Base-by-base conservation (phyloP, 2,888 invertebrate genomes). In the Pantelozetes paolii region DNA sequence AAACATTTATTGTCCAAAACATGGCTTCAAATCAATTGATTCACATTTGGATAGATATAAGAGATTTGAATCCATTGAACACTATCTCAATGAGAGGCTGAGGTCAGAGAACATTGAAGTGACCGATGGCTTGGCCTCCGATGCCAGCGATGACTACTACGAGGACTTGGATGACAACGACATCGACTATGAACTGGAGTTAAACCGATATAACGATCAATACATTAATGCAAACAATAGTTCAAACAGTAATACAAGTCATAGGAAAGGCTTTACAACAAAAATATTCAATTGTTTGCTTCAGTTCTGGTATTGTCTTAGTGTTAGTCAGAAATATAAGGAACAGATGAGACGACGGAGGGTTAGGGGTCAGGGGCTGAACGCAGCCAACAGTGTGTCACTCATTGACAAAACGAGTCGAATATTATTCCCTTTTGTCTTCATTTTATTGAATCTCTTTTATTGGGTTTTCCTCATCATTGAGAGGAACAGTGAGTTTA, bases 381-480 rank as follows among this genome's bases (percentile, higher is more conserved):
- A 32, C 13, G 77, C 76, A 3, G 77, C 77, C 26, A 78, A 78
- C 77, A 82, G 82, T 77, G 82, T 82, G 54, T 82, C 82, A 74
- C 79, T 79, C 74, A 82, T 83, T 71, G 83, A 83, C 78, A 86
- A 89, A 79, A 88, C 90, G 0, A 90, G 94, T 11, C 75, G 78
- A 18, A 75, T 78, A 45, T 70, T 78, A 69, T 84, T 84, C 77
- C 94, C 95, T 2, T 88, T 91, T 15, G 91, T 92, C 0, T 95
- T 95, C 81, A 88, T 89, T 0, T 82, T 92, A 0, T 88, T 95
- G 77, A 95, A 94, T 82, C 83, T 94, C 72, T 88, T 90, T 80
- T 96, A 96, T 83, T 96, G 95, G 94, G 83, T 91, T 82, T 87
- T 89, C 48, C 93, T 91, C 28, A 50, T 64, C 15, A 32, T 64